A percentile compares a stretch with the other conserved stretches of the same genome.
Evolutionary conservation across 1,140 invertebrate species (phyloP).

Genomic region (Apolygus lucorum): DNA sequence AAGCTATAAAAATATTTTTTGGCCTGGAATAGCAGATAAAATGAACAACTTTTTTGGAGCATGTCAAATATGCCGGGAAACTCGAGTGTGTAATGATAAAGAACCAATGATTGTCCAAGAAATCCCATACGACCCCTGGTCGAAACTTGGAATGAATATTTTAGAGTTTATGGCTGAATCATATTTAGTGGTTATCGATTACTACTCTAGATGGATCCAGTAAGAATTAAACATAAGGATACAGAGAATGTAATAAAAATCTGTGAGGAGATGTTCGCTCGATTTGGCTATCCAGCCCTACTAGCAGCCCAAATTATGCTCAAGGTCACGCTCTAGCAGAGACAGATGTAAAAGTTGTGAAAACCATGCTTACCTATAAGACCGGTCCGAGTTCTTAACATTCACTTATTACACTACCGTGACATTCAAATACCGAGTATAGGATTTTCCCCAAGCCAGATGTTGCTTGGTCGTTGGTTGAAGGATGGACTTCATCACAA

Average conservation of each 20-base stretch:
- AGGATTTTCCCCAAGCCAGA: too few relatives aligned
- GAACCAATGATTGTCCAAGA: slow-evolving; percentile 35
- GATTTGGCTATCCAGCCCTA: background rate
- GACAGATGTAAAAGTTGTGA: too few relatives aligned
- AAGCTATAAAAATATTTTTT: slow-evolving; percentile 40
- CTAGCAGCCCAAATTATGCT: too few relatives aligned
- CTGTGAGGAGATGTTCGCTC: slow-evolving; percentile 1
- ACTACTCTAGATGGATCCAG: slow-evolving; percentile 28
- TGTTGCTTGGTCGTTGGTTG: too few relatives aligned
- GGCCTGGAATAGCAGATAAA: slow-evolving; percentile 41
- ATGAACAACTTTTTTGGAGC: too few relatives aligned
- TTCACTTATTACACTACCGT: too few relatives aligned
- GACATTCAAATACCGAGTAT: too few relatives aligned
- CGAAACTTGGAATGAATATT: slow-evolving; percentile 25
- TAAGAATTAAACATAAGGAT: background rate
- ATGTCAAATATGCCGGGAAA: too few relatives aligned
- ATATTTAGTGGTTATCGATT: slow-evolving; percentile 30
- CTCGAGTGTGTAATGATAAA: slow-evolving; percentile 33
- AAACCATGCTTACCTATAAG: too few relatives aligned
- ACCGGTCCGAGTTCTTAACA: too few relatives aligned
- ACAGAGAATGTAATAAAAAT: background rate
- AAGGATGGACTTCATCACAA: too few relatives aligned
- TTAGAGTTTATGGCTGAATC: slow-evolving; percentile 24
- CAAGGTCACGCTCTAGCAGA: too few relatives aligned
- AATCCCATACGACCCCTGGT: slow-evolving; percentile 11